Percentiles rank a stretch among this genome's conserved stretches.
Evolutionary conservation across 2,113 vertebrate species (phyloP).

Genomic region (Melanotaenia duboulayi): DNA sequence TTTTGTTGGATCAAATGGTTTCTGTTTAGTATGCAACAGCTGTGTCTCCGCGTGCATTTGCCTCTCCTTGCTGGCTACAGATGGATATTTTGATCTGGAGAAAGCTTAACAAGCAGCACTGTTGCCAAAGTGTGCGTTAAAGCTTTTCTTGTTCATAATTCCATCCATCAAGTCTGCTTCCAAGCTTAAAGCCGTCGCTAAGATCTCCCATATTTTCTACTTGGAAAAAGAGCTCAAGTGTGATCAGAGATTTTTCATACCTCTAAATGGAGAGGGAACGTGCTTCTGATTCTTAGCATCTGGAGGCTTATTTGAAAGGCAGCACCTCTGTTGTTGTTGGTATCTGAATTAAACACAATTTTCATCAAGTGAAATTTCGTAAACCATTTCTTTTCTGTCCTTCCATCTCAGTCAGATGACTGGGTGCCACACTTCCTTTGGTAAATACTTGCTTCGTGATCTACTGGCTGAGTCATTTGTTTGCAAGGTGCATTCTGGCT

Average conservation of each 20-base stretch:
- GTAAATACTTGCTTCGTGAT: background rate
- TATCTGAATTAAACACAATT: background rate
- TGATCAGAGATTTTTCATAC: constrained; percentile 28
- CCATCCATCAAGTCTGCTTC: constrained; percentile 33
- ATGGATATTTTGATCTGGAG: constrained; percentile 47
- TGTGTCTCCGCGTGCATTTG: constrained; percentile 28
- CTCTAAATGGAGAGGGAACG: constrained; percentile 17
- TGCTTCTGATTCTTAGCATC: background rate
- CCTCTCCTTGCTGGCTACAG: constrained; percentile 20
- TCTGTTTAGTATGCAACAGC: constrained; percentile 59
- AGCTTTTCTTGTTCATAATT: constrained; percentile 46
- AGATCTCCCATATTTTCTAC: constrained; percentile 1
- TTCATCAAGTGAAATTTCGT: background rate
- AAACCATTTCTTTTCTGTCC: background rate
- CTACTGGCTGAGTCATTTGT: constrained; percentile 29
- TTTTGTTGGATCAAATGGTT: constrained; percentile 51
- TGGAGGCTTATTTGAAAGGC: background rate
- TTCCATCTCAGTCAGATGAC: background rate
- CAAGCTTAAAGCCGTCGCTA: constrained; percentile 12
- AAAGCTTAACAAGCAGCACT: constrained; percentile 53
- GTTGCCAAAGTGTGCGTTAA: constrained; percentile 50
- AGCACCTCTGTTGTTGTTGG: background rate
- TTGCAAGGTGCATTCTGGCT: constrained; percentile 34
- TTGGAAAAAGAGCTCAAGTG: constrained; percentile 6
- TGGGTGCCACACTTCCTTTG: background rate